Evolutionary conservation across 23 tunicate species (phyloP).

Genomic region (Trididemnum nubilum): DNA sequence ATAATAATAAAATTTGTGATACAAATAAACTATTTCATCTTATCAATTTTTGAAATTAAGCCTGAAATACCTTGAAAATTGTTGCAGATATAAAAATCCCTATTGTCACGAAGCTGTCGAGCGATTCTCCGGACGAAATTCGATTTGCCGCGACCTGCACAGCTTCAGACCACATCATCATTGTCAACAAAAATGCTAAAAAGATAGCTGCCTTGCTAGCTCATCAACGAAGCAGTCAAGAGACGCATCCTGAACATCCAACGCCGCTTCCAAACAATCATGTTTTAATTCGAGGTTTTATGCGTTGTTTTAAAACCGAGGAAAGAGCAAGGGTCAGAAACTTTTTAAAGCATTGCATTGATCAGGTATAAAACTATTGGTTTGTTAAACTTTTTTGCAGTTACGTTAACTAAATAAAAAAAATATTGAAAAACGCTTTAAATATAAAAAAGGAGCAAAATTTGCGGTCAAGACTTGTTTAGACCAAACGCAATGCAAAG

Average conservation of each 20-base stretch:
- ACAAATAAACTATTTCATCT: no score
- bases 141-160: neutral
- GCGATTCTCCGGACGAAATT: conserved; percentile 10
- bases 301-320: neutral
- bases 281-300: neutral
- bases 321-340: neutral
- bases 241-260: neutral
- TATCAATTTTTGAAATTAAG: no score
- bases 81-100: conserved; percentile 18
- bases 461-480: no score
- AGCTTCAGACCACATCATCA: neutral
- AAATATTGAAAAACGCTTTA: no score
- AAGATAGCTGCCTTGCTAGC: conserved; percentile 2
- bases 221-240: neutral
- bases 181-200: conserved; percentile 17
- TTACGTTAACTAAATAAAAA: no score
- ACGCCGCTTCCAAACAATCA: neutral
- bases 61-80: no score
- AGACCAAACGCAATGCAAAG: no score
- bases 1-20: no score
- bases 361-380: no score
- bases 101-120: neutral
- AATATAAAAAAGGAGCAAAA: no score
- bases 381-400: no score
- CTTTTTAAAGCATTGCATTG: neutral